Conservation (phyloP, 2,113 vertebrate genomes). For the Rhagologus leucostigma region DNA sequence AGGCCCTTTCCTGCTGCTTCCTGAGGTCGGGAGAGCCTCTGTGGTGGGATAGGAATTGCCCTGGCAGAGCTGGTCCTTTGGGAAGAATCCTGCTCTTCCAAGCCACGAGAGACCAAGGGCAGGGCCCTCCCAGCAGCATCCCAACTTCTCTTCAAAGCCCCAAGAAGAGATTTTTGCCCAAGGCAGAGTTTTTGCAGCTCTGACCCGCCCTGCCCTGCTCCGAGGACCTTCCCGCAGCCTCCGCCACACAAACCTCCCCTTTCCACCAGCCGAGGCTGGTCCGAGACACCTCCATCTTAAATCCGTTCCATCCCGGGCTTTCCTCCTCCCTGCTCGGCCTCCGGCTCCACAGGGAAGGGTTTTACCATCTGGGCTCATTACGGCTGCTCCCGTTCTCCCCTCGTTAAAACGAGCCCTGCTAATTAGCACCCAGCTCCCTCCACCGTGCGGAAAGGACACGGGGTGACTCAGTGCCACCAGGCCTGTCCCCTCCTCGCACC, state of each 20-base stretch:
- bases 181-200: neutral
- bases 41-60: accelerated
- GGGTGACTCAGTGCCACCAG: constrained; percentile 24
- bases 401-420: neutral
- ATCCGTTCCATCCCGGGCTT: neutral
- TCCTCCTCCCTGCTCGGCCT: neutral
- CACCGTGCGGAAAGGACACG: neutral
- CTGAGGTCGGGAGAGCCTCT: neutral
- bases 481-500: neutral
- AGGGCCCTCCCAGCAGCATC: neutral
- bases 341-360: neutral
- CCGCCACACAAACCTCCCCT: neutral
- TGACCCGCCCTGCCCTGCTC: neutral
- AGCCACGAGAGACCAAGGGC: neutral
- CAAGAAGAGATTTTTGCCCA: neutral
- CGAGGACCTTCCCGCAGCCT: neutral
- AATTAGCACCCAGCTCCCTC: neutral
- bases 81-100: neutral
- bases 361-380: neutral
- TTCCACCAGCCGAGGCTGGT: neutral
- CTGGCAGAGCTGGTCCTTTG: neutral
- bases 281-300: neutral
- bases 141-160: neutral
- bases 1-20: neutral
- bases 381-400: neutral